These are phyloP conservation scores for Unio pictorum DNA, from an alignment of 2,888 invertebrate species.

Conservation along the genomic window DNA sequence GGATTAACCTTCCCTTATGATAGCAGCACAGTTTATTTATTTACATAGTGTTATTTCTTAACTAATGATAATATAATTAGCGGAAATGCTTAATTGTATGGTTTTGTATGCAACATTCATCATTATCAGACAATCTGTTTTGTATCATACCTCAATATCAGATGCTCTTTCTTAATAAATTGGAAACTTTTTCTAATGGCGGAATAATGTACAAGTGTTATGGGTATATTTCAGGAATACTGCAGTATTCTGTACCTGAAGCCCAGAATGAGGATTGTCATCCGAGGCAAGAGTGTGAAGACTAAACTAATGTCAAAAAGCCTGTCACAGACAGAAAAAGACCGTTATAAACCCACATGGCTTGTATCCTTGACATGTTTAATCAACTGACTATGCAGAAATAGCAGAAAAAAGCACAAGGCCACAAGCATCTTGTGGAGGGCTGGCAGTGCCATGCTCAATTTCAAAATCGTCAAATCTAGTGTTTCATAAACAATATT, in stretches of 20 bases:
- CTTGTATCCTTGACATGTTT: conserved; percentile 55
- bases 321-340: conserved; percentile 61
- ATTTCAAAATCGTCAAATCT: no score
- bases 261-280: conserved; percentile 69
- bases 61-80: background rate
- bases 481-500: no score
- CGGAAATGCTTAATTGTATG: no score
- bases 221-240: conserved; percentile 62
- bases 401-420: no score
- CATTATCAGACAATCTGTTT: background rate
- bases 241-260: conserved; percentile 67
- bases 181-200: background rate
- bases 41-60: background rate
- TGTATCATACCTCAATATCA: background rate
- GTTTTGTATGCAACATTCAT: no score
- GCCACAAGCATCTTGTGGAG: no score
- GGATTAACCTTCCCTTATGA: background rate
- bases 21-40: background rate
- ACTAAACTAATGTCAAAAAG: conserved; percentile 65
- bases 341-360: conserved; percentile 65
- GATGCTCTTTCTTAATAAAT: background rate
- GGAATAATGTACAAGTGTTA: background rate
- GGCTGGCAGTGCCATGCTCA: no score
- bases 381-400: no score
- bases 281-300: conserved; percentile 63